These are phyloP conservation scores for Cyclophora punctaria DNA, from an alignment of 2,888 invertebrate genomes.

Conservation along the genomic window DNA sequence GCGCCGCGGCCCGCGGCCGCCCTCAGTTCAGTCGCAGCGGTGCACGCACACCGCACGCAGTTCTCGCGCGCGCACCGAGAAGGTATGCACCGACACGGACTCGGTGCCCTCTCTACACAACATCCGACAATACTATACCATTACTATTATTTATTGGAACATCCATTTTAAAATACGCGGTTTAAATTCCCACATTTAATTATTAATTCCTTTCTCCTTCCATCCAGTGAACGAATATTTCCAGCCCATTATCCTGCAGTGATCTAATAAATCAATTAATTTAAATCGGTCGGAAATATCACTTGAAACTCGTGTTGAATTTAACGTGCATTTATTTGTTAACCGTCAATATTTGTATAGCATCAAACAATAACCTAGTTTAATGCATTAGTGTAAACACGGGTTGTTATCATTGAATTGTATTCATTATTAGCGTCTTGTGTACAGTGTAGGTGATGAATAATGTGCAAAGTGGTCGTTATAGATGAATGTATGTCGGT, in stretches of 20 bases:
- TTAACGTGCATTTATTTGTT: slow-evolving; percentile 22
- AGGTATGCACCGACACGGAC: slow-evolving; percentile 55
- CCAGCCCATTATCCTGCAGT: background rate
- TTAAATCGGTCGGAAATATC: slow-evolving; percentile 17
- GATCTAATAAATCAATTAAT: slow-evolving; percentile 17
- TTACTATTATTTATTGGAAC: background rate
- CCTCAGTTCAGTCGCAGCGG: slow-evolving; percentile 69
- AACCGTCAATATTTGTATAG: slow-evolving; percentile 21
- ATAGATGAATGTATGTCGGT: background rate
- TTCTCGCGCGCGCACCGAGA: slow-evolving; percentile 73
- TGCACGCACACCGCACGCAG: slow-evolving; percentile 76
- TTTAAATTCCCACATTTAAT: background rate
- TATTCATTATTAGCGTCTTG: slow-evolving; percentile 2
- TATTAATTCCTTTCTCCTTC: too few relatives aligned
- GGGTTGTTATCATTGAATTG: slow-evolving; percentile 25
- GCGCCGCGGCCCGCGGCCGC: slow-evolving; percentile 36
- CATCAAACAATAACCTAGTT: slow-evolving; percentile 31
- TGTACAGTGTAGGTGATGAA: slow-evolving; percentile 1
- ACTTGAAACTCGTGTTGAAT: slow-evolving; percentile 46
- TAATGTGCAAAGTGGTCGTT: background rate
- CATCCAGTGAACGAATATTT: too few relatives aligned
- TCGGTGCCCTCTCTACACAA: slow-evolving; percentile 15
- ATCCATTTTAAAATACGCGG: background rate
- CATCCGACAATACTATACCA: slow-evolving; percentile 26
- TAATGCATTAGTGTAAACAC: slow-evolving; percentile 33